These are phyloP conservation scores for Scelioninae gen. 2 DNA, from an alignment of 2,888 invertebrate species.

Conservation along the genomic window DNA sequence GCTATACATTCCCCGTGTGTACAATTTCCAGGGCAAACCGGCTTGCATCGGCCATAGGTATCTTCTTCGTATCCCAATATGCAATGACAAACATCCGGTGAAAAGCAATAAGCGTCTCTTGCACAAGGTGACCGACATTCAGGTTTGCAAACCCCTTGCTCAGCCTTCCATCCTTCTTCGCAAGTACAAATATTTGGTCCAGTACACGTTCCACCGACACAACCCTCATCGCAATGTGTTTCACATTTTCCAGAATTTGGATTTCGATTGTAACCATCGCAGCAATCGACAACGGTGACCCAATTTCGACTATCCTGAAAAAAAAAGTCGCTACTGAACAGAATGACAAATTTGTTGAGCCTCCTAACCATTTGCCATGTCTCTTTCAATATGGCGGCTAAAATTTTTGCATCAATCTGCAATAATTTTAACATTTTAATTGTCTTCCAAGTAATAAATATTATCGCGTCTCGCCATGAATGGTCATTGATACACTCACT, in stretches of 20 bases:
- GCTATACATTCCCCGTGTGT: conserved; percentile 71
- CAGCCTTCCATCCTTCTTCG: conserved; percentile 78
- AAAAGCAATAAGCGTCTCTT: conserved; percentile 76
- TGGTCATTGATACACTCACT: conserved; percentile 28
- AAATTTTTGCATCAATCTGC: too few species aligned
- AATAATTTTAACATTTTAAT: too few species aligned
- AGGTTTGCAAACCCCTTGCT: conserved; percentile 80
- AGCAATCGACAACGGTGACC: conserved; percentile 78
- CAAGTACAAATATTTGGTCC: conserved; percentile 82
- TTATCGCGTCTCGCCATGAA: too few species aligned
- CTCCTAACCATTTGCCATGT: too few species aligned
- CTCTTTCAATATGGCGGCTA: too few species aligned
- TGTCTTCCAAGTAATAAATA: too few species aligned
- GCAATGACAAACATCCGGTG: conserved; percentile 80
- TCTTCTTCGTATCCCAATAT: conserved; percentile 76
- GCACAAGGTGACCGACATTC: conserved; percentile 79
- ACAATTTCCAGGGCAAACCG: conserved; percentile 74
- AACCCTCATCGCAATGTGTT: conserved; percentile 81
- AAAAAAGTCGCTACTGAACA: too few species aligned
- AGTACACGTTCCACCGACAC: conserved; percentile 83
- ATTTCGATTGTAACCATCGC: conserved; percentile 82
- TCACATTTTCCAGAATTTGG: conserved; percentile 77
- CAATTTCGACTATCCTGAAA: conserved; percentile 60
- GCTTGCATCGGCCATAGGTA: conserved; percentile 75
- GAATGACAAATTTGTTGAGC: too few species aligned